Conservation (phyloP, 2,888 invertebrate genomes). For the Neuroscelio doddi region DNA sequence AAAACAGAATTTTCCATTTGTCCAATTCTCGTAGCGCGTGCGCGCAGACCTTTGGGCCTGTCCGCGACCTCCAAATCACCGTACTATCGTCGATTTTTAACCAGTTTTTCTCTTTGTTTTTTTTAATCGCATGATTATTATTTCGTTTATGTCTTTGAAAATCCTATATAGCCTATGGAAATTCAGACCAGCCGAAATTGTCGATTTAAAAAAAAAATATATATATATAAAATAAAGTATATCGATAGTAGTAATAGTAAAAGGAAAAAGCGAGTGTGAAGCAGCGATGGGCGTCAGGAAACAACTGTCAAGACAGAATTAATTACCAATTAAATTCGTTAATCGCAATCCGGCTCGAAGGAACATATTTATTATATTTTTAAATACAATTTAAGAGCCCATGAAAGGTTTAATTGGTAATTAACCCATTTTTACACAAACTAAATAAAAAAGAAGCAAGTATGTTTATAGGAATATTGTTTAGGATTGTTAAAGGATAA, state of each 20-base stretch:
- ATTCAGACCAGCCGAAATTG: conserved; percentile 71
- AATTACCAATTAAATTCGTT: conserved; percentile 10
- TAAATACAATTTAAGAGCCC: too few species aligned
- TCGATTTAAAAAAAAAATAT: conserved; percentile 56
- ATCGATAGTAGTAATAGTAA: conserved; percentile 31
- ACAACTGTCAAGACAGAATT: neutral
- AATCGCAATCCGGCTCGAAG: too few species aligned
- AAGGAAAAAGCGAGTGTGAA: conserved; percentile 25
- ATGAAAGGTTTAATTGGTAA: conserved; percentile 54
- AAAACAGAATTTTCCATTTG: conserved; percentile 43
- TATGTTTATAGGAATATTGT: too few species aligned
- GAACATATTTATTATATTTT: too few species aligned
- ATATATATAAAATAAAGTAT: conserved; percentile 45
- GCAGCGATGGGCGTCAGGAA: conserved; percentile 24
- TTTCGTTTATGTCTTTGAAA: conserved; percentile 51
- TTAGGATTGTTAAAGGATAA: neutral
- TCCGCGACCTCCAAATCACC: conserved; percentile 14
- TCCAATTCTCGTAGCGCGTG: conserved; percentile 37
- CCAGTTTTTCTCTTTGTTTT: conserved; percentile 1
- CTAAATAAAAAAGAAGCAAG: too few species aligned
- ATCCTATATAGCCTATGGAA: conserved; percentile 65
- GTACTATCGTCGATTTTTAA: conserved; percentile 9
- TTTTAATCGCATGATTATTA: conserved; percentile 24
- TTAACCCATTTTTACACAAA: conserved; percentile 8
- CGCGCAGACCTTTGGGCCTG: conserved; percentile 13